Conservation (phyloP, 2,888 invertebrate genomes). For the Sarcophaga rosellei region DNA sequence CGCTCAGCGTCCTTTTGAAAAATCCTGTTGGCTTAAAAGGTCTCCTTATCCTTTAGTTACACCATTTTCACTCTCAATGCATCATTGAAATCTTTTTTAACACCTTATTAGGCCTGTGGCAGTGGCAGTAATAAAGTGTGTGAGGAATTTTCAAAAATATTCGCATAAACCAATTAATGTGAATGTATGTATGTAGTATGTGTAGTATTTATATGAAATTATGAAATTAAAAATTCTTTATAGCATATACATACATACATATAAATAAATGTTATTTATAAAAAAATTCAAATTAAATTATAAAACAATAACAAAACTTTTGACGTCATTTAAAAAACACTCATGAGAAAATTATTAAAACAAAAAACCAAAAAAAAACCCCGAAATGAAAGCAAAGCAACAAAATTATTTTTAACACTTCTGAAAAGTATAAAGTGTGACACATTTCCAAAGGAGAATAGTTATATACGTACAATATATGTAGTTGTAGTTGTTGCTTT, state of each 20-base stretch:
- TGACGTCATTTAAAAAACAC: slow-evolving; percentile 33
- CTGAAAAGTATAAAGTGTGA: slow-evolving; percentile 17
- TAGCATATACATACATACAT: neutral
- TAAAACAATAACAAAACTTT: slow-evolving; percentile 4
- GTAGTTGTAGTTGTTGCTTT: too few species aligned
- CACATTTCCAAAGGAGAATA: slow-evolving; percentile 4
- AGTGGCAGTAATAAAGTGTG: neutral
- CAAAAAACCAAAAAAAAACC: too few species aligned
- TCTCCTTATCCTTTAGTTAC: neutral
- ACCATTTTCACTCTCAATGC: neutral
- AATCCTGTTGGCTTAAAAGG: neutral
- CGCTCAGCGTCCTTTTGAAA: too few species aligned
- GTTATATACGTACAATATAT: too few species aligned
- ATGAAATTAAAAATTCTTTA: neutral
- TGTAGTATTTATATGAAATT: neutral
- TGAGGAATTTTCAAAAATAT: neutral
- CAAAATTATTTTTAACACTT: slow-evolving; percentile 22
- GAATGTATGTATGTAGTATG: too few species aligned
- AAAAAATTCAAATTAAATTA: neutral
- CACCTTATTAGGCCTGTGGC: neutral
- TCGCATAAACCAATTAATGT: too few species aligned
- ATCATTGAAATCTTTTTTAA: neutral
- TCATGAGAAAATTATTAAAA: slow-evolving; percentile 25
- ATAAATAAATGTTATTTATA: neutral
- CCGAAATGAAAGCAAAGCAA: neutral